Base-by-base conservation (phyloP, 1,140 invertebrate genomes). In the Hypsibius dujardini region DNA sequence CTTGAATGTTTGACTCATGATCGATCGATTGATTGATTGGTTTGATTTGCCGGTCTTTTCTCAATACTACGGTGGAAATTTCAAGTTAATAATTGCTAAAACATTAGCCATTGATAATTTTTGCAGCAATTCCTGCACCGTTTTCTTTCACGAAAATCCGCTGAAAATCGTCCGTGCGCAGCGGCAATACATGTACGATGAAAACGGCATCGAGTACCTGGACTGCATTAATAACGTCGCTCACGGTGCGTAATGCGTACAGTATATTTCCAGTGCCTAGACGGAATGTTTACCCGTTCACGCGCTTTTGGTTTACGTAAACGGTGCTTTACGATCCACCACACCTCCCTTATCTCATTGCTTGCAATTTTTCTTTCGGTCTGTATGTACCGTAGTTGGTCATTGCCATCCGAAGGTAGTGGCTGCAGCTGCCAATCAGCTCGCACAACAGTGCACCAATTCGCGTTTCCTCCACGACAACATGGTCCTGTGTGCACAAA, bases 191-290 rank as follows among this genome's bases (percentile, higher is more conserved):
- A 90, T 99, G 89, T 98, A 89, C 79, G 93, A 98, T 81, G 94
- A 98, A 77, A 86, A 85, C 71, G 90, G 87, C 15, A 85, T 86
- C 72, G 82, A 87, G 74, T 98, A 92, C 79, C 82, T 98, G 75
- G 95, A 99, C 78, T 98, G 95, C 79, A 98, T 99, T 79, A 98
- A 96, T 81, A 98, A 97, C 82, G 94, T 98, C 7, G 92, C 93
- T 12, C 94, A 98, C 79, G 93, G 93, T 95, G 84, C 84, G 85
- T 81, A 72, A 69, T 70, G 70, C 72, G 67, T 47, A 47, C 70
- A 47, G 28, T 56, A 50, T 69, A 46, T 50, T 56, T 56, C n/a
- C 28, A 28, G 28, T 28, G 28, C 28, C 28, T 28, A 28, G 28
- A 28, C 28, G 28, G 28, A 28, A 28, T 28, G 28, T 28, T 28